phyloP scores from a whole-genome alignment of 1,140 invertebrate species.

The Conopomorpha cramerella region DNA sequence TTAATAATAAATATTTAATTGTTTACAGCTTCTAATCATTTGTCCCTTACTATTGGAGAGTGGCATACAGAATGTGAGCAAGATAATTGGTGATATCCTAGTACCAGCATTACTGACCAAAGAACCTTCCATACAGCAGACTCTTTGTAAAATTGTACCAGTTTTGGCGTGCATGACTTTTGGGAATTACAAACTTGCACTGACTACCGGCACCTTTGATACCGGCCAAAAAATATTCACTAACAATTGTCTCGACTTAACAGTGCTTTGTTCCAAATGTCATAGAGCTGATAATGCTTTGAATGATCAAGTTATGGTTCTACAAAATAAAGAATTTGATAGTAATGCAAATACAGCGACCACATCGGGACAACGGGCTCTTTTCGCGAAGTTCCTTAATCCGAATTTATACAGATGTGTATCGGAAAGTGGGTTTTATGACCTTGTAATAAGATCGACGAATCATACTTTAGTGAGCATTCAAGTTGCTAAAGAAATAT shows the following conservation, averaged over 20 bases:
- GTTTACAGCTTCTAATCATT: too few relatives aligned
- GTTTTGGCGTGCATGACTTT: constrained; percentile 30
- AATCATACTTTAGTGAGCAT: constrained; percentile 42
- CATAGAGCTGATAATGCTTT: constrained; percentile 9
- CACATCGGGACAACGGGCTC: constrained; percentile 16
- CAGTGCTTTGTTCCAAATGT: constrained; percentile 29
- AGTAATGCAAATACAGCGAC: too few relatives aligned
- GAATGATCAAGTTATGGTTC: too few relatives aligned
- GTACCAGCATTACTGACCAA: constrained; percentile 34
- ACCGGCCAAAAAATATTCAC: constrained; percentile 19
- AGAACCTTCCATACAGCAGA: constrained; percentile 19
- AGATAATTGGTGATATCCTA: constrained; percentile 33
- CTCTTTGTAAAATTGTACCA: constrained; percentile 19
- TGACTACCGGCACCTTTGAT: constrained; percentile 8
- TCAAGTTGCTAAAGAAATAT: constrained; percentile 21
- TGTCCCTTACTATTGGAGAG: too few relatives aligned
- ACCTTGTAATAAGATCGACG: constrained; percentile 24
- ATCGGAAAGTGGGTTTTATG: constrained; percentile 23
- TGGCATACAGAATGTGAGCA: too few relatives aligned
- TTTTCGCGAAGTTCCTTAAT: constrained; percentile 47
- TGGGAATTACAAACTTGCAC: constrained; percentile 17
- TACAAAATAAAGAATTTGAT: neutral
- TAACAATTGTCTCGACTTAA: constrained; percentile 17
- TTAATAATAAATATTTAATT: too few relatives aligned
- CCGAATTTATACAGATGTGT: constrained; percentile 25